phyloP scores from a whole-genome alignment of 2,888 invertebrate genomes.

The Ditula angustiorana region DNA sequence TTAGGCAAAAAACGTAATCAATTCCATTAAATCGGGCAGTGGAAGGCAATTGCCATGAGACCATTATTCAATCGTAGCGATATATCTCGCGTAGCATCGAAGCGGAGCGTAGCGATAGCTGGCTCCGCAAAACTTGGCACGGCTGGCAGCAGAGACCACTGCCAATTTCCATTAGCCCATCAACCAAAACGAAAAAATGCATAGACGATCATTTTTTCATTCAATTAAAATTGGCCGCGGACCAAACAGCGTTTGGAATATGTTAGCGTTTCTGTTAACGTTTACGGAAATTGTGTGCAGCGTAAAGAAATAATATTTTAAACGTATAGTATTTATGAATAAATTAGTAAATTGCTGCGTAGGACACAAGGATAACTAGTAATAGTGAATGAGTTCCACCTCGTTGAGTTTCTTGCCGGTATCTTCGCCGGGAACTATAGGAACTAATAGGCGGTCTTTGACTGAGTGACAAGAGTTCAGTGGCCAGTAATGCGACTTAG shows the following conservation, averaged over 20 bases:
- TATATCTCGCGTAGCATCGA: constrained; percentile 77
- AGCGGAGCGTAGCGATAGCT: constrained; percentile 82
- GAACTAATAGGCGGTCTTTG: too few species aligned
- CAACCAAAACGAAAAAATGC: constrained; percentile 85
- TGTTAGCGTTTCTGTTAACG: constrained; percentile 31
- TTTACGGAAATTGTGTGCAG: constrained; percentile 17
- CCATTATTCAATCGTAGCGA: constrained; percentile 83
- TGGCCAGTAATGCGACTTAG: too few species aligned
- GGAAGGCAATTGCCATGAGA: constrained; percentile 75
- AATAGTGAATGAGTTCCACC: too few species aligned
- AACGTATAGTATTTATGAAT: background rate
- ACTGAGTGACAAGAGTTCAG: too few species aligned
- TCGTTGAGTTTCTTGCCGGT: too few species aligned
- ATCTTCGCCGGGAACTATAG: too few species aligned
- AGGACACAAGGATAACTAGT: too few species aligned
- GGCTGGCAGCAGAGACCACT: constrained; percentile 77
- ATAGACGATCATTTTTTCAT: constrained; percentile 84
- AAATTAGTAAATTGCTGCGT: background rate
- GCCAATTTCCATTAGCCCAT: constrained; percentile 86
- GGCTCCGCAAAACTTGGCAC: constrained; percentile 84
- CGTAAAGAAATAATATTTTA: background rate
- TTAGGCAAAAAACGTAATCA: constrained; percentile 53
- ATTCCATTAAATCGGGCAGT: constrained; percentile 62
- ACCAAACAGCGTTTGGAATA: constrained; percentile 67
- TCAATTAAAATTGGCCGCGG: constrained; percentile 83